Evolutionary conservation across 2,113 vertebrate genomes (phyloP), one percentile per base, ranked within the genome.

Genomic region (Stercorarius parasiticus): DNA sequence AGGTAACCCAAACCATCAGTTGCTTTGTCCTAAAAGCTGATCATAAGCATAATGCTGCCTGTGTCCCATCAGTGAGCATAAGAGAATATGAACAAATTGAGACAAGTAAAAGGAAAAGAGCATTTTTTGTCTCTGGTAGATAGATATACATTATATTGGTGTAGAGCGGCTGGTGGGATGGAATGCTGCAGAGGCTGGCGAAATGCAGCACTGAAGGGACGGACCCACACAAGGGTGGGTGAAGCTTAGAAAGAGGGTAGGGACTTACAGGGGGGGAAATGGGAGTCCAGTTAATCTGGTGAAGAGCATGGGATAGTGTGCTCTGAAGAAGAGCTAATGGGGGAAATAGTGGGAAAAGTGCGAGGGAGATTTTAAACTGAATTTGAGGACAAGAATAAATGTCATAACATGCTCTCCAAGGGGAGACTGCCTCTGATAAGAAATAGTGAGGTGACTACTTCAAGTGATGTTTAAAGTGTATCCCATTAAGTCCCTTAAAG

Each of bases 221-320:
- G 49, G 25, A 47, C 38, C 78, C 0, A 0, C 10, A 4, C 50
- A 26, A 62, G 70, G 26, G 25, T 78, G 36, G 4, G 15, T 67
- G 45, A 94, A 90, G 3, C 29, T 53, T 29, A 52, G n/a, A 38
- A 52, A 49, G 65, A n/a, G 7, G 17, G 5, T 69, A 70, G 15
- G 59, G 53, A 30, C 5, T 49, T 58, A 29, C 0, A 3, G 19
- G 2, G 18, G 2, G 3, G 4, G 2, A 38, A 66, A 23, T 70
- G 30, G 6, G 15, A 53, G 9, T 47, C 34, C 55, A 34, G 25
- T 71, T 58, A 71, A 79, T 15, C 27, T 82, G 27, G 19, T 49
- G 66, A 7, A 67, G 30, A 66, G 4, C 10, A 3, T 21, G 32
- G 25, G n/a, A 21, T 67, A 76, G 43, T 36, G 18, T 59, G 4